Evolutionary conservation across 1,140 invertebrate genomes (phyloP), one percentile per base, ranked within the genome.

Genomic region (Heliconius hewitsoni): DNA sequence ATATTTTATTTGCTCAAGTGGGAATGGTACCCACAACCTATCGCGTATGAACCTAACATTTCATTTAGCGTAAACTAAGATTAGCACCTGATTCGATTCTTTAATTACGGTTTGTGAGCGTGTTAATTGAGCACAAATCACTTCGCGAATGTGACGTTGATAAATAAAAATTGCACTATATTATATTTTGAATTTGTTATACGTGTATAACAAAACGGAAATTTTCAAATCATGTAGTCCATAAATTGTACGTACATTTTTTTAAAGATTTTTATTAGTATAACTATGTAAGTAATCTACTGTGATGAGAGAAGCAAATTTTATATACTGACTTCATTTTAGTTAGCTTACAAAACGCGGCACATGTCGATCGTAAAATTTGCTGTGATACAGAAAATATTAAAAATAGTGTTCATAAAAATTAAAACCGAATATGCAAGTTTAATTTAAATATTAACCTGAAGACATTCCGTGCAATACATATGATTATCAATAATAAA

Each of bases 111-210:
- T 9, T 60, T 27, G 8, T 27, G 23, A 27, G 23, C 57, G 57
- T 60, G n/a, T 60, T 60, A 60, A 60, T 60, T 60, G 57, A 27
- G 57, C 23, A 60, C 23, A 60, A 60, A 60, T 60, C 57, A 60
- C 23, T 60, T 23, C 23, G 57, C 57, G 5, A 27, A 60, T 60
- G 23, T 27, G 23, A 60, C 23, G 57, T 60, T 23, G 23, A 60
- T n/a, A 8, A 27, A 27, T 60, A 27, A 60, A 23, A 27, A 27
- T 60, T 9, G 8, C 8, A 11, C 57, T 60, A 27, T 27, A 11
- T 60, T 60, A 60, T 27, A 27, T 9, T 23, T 60, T 60, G 57
- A 60, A 42, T 42, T 11, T 8, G 27, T 60, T 11, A 60, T 27
- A 60, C 8, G 11, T 60, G 57, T n/a, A 60, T 27, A 23, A 27